Conservation (phyloP, 2,888 invertebrate species). For the Xestia xanthographa region DNA sequence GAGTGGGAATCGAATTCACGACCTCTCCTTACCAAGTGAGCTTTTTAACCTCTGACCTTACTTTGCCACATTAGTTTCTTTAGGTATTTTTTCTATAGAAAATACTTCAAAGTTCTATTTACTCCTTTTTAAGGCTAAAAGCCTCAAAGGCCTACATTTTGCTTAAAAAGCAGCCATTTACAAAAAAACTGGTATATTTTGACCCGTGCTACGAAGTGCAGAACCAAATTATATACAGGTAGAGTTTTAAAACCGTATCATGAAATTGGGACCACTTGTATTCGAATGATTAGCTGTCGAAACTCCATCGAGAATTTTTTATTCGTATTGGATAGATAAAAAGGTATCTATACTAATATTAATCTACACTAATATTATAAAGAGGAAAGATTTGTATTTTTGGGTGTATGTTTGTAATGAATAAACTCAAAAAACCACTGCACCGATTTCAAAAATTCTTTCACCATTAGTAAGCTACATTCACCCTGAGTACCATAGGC, state of each 20-base stretch:
- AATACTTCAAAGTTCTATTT: background rate
- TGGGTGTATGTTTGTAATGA: too few relatives aligned
- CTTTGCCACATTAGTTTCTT: background rate
- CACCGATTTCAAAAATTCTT: too few relatives aligned
- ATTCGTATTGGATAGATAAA: too few relatives aligned
- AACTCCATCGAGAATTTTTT: too few relatives aligned
- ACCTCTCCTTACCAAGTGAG: background rate
- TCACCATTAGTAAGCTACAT: too few relatives aligned
- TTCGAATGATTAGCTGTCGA: too few relatives aligned
- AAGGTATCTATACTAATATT: too few relatives aligned
- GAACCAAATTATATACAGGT: background rate
- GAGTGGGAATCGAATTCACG: background rate
- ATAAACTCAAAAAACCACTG: too few relatives aligned
- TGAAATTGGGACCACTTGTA: too few relatives aligned
- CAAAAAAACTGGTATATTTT: conserved; percentile 5
- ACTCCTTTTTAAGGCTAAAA: background rate
- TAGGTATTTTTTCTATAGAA: background rate
- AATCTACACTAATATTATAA: too few relatives aligned
- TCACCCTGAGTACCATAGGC: too few relatives aligned
- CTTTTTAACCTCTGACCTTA: background rate
- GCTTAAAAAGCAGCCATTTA: background rate
- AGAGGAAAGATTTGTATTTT: too few relatives aligned
- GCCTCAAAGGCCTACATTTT: background rate
- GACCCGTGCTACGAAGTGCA: background rate
- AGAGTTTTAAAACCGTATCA: background rate